A percentile compares a stretch with the other conserved stretches of the same genome.
phyloP scores from a whole-genome alignment of 2,797 vertebrate species.

The Tokudaia muenninki region DNA sequence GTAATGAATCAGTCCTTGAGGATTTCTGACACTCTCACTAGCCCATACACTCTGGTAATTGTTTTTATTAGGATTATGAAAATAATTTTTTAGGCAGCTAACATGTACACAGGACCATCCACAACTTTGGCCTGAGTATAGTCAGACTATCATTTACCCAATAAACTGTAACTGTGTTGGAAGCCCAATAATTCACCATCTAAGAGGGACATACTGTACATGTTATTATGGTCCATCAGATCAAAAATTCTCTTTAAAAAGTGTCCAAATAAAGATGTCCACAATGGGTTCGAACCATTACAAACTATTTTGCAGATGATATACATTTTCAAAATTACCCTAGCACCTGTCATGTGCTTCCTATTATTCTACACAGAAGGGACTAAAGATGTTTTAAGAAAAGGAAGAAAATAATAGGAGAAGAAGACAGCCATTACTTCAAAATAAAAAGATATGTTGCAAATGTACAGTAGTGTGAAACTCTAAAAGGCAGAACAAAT shows the following conservation, averaged over 20 bases:
- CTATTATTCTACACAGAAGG: conserved; percentile 51
- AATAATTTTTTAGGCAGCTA: conserved; percentile 35
- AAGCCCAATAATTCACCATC: conserved; percentile 62
- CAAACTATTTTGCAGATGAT: conserved; percentile 74
- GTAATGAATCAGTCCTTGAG: not conserved
- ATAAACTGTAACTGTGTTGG: conserved; percentile 71
- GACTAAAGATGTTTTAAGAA: not conserved
- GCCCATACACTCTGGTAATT: not conserved
- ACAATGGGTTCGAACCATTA: conserved; percentile 72
- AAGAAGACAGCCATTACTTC: conserved; percentile 43
- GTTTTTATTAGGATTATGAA: conserved; percentile 26
- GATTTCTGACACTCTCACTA: not conserved
- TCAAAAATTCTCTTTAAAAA: conserved; percentile 77
- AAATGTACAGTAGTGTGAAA: conserved; percentile 39
- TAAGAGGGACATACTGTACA: conserved; percentile 41
- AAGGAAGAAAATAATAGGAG: conserved; percentile 34
- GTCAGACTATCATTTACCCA: conserved; percentile 76
- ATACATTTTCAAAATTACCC: conserved; percentile 76
- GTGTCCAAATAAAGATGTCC: conserved; percentile 65
- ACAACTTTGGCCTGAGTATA: conserved; percentile 27
- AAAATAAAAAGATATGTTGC: conserved; percentile 67
- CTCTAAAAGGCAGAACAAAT: conserved; percentile 38
- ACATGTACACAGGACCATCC: not conserved
- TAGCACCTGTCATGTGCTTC: conserved; percentile 40
- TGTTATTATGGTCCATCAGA: conserved; percentile 73